Base-by-base conservation (phyloP, 1,140 invertebrate species). In the Conus ventricosus region DNA sequence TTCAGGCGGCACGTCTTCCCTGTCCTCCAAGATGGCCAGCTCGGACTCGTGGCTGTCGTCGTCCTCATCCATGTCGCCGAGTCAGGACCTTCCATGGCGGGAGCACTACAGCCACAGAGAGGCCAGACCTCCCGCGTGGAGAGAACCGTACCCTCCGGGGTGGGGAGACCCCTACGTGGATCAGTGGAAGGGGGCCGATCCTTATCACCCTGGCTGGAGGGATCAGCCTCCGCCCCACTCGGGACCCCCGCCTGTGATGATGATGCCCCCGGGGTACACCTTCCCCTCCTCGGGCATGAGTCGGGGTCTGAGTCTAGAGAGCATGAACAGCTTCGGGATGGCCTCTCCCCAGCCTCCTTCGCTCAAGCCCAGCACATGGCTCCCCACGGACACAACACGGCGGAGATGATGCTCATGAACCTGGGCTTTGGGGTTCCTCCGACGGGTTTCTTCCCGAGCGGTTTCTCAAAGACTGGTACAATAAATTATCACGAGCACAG, bases 381-480 rank as follows among this genome's bases (percentile, higher is more conserved):
- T 71, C 13, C 39, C 85, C 78, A 87, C 78, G 80, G 54, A 80
- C 87, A 88, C 25, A 88, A 83, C 78, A 85, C 88, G 25, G 89
- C 92, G 51, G 94, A 94, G 63, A 87, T 91, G 39, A 87, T 94
- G n/a, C 88, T 94, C 20, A 91, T 91, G 87, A 91, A 91, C 87
- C 84, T 94, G 39, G 93, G 94, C 3, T 94, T 94, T 87, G 90
- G 88, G 4, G 90, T 39, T 89, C 88, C 25, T 57, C 89, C 4
- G 89, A 92, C 2, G 91, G 90, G 39, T 93, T 93, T 90, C 88
- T 94, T 15, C 94, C 94, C 23, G 93, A 94, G 76, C 84, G 94
- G 23, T 94, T 94, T 90, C 84, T 92, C 2, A 88, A 88, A 39
- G 93, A 93, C 85, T 94, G 93, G 94, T 92, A 91, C 60, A 88